These are phyloP conservation scores for Pachyuromys duprasi DNA, from an alignment of 2,797 vertebrate genomes.

Conservation along the genomic window DNA sequence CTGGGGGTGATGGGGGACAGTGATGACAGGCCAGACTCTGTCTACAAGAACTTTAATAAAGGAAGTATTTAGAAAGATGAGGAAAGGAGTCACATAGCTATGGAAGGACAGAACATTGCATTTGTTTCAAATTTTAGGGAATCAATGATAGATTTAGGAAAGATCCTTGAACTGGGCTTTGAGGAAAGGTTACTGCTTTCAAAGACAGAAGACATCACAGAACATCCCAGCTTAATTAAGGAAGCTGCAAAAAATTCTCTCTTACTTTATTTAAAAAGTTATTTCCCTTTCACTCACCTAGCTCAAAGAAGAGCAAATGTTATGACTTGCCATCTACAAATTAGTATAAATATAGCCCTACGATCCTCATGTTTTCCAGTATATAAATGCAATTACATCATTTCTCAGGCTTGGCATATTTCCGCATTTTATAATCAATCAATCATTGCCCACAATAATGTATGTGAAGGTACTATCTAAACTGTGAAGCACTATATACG, in stretches of 20 bases:
- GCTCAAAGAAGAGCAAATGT: slow-evolving; percentile 22
- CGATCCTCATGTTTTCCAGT: neutral
- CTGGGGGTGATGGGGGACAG: neutral
- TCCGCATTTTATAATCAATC: neutral
- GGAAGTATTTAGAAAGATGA: slow-evolving; percentile 33
- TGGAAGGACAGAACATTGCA: neutral
- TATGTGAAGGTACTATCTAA: neutral
- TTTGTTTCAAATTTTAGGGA: neutral
- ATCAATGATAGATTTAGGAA: neutral
- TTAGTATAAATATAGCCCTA: slow-evolving; percentile 41
- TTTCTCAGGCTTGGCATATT: neutral
- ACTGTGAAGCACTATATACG: neutral
- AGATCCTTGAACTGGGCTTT: slow-evolving; percentile 20
- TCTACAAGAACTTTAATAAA: slow-evolving; percentile 44
- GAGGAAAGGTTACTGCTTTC: neutral
- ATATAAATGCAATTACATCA: neutral
- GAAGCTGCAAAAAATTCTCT: neutral
- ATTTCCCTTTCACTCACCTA: slow-evolving; percentile 34
- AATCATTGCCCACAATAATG: neutral
- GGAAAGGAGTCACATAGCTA: neutral
- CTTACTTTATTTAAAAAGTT: slow-evolving; percentile 31
- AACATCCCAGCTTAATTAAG: slow-evolving; percentile 41
- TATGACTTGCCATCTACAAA: neutral
- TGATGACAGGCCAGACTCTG: neutral
- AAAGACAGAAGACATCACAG: neutral